Evolutionary conservation across 2,888 invertebrate species (phyloP), one percentile per base, ranked within the genome.

Genomic region (Archaeoteleia sp.): DNA sequence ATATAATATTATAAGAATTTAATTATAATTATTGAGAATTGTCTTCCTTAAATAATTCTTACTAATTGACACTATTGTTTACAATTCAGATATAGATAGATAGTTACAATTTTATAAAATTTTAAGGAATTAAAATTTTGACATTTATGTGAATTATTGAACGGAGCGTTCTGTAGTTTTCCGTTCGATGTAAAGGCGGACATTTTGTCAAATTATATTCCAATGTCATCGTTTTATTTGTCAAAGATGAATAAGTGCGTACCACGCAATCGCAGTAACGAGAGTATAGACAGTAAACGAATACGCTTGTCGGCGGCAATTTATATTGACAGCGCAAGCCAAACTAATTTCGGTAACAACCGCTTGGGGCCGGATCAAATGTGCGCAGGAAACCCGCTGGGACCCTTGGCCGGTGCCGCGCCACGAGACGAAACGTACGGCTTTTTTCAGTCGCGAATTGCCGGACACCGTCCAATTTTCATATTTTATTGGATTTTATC

Each of bases 271-370:
- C 49, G 55, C 48, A 35, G 51, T 60, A 54, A 61, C 57, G 48
- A 42, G 43, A 53, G 49, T 43, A 53, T 57, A 37, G 55, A 54
- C 37, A 60, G 63, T 58, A 65, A 66, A 62, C 71, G 74, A 70
- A 75, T 72, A 73, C 71, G 72, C 73, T 74, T 78, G 80, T 80
- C 78, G 77, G 78, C 75, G 76, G 72, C 81, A 84, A 84, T 84
- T 83, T 82, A 83, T 83, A 82, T 83, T 77, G 79, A 70, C 77
- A 76, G 74, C 75, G 80, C 81, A 77, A 78, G 77, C 81, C 77
- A 78, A 84, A 84, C 83, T 84, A 84, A 84, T 84, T 84, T 81
- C 77, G 71, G 79, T 82, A 84, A 84, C 84, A 84, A 83, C 82
- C 82, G 80, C 81, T 78, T 70, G 53, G 76, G 80, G 78, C 75